Percentiles rank a stretch among this genome's conserved stretches.
These are phyloP conservation scores for Eilema caniola DNA, from an alignment of 2,888 invertebrate genomes.

Conservation along the genomic window DNA sequence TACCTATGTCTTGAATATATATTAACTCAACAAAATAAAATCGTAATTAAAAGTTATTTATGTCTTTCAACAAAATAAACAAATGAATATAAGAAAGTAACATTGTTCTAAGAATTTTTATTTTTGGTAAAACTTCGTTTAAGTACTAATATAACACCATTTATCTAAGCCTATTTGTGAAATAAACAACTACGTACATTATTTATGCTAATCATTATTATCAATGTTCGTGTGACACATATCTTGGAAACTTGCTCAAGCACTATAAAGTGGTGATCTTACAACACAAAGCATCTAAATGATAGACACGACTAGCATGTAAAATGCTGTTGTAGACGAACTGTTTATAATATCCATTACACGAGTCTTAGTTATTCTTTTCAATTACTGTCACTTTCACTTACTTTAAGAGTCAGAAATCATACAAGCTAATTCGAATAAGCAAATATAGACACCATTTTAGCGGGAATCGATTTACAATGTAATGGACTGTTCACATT, in stretches of 20 bases:
- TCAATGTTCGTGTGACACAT: constrained; percentile 46
- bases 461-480: neutral
- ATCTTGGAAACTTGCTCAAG: constrained; percentile 49
- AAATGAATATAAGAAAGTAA: constrained; percentile 72
- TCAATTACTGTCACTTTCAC: constrained; percentile 19
- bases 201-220: constrained; percentile 38
- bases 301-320: constrained; percentile 76
- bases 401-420: constrained; percentile 31
- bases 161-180: constrained; percentile 74
- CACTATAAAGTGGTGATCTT: constrained; percentile 51
- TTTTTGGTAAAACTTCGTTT: constrained; percentile 81
- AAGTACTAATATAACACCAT: constrained; percentile 81
- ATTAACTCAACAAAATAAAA: constrained; percentile 74
- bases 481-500: constrained; percentile 12
- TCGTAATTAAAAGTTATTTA: constrained; percentile 59
- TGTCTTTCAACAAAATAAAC: constrained; percentile 66
- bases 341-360: constrained; percentile 25
- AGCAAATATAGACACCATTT: constrained; percentile 9
- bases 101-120: constrained; percentile 75
- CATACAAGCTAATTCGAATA: constrained; percentile 18
- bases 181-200: constrained; percentile 59
- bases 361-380: constrained; percentile 12
- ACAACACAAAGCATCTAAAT: constrained; percentile 54
- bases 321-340: constrained; percentile 69
- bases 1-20: constrained; percentile 68